Conservation (phyloP, 2,888 invertebrate species). For the Stenolophus ochropezus region DNA sequence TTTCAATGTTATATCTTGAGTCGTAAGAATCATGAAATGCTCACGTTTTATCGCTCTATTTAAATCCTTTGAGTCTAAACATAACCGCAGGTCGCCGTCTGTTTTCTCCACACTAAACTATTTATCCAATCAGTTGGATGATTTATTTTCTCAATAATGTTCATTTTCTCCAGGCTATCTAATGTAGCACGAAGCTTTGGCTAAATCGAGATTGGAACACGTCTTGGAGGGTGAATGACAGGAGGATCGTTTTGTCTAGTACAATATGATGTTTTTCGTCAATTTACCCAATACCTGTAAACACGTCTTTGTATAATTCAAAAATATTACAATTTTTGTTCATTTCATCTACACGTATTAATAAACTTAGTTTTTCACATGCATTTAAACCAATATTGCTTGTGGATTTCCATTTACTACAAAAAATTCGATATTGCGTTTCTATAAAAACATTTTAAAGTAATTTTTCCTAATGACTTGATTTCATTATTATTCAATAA, state of each 20-base stretch:
- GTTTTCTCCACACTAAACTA: conserved; percentile 57
- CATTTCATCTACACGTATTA: conserved; percentile 24
- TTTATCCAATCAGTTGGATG: conserved; percentile 60
- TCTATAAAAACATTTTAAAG: background rate
- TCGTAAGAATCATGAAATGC: conserved; percentile 59
- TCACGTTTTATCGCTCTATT: conserved; percentile 59
- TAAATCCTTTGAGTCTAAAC: conserved; percentile 58
- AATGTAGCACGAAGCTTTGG: conserved; percentile 3
- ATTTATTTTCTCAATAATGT: conserved; percentile 56
- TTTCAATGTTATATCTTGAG: conserved; percentile 49
- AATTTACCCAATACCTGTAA: conserved; percentile 58
- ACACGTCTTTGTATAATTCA: conserved; percentile 53
- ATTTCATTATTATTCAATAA: conserved; percentile 14
- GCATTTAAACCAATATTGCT: conserved; percentile 45
- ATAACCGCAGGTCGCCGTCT: conserved; percentile 56
- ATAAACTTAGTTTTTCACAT: conserved; percentile 46
- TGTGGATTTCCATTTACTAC: conserved; percentile 34
- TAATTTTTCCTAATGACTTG: conserved; percentile 40
- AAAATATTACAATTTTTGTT: conserved; percentile 5
- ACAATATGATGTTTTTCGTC: conserved; percentile 56
- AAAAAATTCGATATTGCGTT: conserved; percentile 25
- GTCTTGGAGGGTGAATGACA: conserved; percentile 13
- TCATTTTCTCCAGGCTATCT: conserved; percentile 38
- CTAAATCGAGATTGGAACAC: background rate
- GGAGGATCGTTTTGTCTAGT: conserved; percentile 51